These are phyloP conservation scores for Teinopalpus imperialis DNA, from an alignment of 2,888 invertebrate species.

Conservation along the genomic window DNA sequence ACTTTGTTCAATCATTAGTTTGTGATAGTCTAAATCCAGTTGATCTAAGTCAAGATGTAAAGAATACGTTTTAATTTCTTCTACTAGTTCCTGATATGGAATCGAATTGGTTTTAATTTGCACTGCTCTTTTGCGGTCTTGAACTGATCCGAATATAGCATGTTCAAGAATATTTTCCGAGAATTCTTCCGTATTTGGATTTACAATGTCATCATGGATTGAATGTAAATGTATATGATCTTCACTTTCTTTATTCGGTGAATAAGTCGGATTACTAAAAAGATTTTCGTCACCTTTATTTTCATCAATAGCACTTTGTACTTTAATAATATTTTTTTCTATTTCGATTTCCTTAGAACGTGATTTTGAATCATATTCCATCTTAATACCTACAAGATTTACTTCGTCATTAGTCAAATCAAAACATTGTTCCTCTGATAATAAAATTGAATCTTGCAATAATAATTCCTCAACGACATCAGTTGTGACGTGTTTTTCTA, in stretches of 20 bases:
- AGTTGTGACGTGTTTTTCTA: background rate
- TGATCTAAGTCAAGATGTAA: slow-evolving; percentile 53
- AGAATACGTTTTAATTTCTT: slow-evolving; percentile 64
- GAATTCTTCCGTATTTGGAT: slow-evolving; percentile 37
- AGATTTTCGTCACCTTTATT: background rate
- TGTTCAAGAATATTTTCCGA: slow-evolving; percentile 64
- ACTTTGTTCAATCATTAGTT: slow-evolving; percentile 40
- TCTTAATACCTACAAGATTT: background rate
- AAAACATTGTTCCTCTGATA: background rate
- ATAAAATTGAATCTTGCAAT: background rate
- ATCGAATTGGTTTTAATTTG: slow-evolving; percentile 38
- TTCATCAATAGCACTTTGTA: no score
- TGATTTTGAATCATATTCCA: background rate
- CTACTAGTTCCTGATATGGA: slow-evolving; percentile 56
- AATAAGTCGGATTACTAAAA: background rate
- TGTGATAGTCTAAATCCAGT: slow-evolving; percentile 57
- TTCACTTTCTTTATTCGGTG: background rate
- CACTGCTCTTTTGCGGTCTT: slow-evolving; percentile 66
- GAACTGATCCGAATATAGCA: slow-evolving; percentile 84
- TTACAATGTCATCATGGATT: background rate
- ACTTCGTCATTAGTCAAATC: background rate
- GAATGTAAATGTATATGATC: background rate
- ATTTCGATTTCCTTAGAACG: background rate
- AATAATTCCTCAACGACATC: background rate
- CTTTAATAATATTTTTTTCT: background rate